These are phyloP conservation scores for Syritta pipiens DNA, from an alignment of 2,888 invertebrate genomes.

Conservation along the genomic window DNA sequence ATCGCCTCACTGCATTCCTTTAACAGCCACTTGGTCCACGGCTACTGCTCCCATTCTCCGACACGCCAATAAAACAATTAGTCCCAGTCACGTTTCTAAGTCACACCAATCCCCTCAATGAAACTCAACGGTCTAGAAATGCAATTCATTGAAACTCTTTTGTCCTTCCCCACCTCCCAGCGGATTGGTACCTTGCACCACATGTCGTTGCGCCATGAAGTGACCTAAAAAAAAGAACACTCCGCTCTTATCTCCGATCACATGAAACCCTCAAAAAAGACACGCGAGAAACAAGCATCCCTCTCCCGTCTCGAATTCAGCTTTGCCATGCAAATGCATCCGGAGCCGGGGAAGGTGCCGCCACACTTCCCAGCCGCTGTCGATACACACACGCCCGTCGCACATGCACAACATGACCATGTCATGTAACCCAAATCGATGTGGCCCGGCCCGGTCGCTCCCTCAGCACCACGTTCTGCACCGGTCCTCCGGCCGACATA, in stretches of 20 bases:
- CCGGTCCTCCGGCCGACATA: background rate
- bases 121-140: no score
- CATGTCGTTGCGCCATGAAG: constrained; percentile 22
- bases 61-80: no score
- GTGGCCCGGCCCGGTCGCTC: constrained; percentile 26
- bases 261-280: constrained; percentile 25
- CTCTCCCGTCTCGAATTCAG: constrained; percentile 21
- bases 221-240: constrained; percentile 54
- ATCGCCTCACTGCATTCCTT: no score
- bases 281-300: constrained; percentile 36
- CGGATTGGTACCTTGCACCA: constrained; percentile 10
- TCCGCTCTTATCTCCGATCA: constrained; percentile 53
- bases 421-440: constrained; percentile 61
- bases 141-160: constrained; percentile 32
- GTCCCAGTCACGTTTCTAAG: no score
- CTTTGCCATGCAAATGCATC: constrained; percentile 54
- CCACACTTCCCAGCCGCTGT: constrained; percentile 31
- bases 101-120: no score
- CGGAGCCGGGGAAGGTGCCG: constrained; percentile 32
- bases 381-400: constrained; percentile 14
- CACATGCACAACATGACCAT: constrained; percentile 56
- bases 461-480: background rate
- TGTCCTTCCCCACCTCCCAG: constrained; percentile 18
- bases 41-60: no score
- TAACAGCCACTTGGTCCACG: no score